phyloP scores from a whole-genome alignment of 2,113 vertebrate genomes.

The Pelodiscus sinensis region DNA sequence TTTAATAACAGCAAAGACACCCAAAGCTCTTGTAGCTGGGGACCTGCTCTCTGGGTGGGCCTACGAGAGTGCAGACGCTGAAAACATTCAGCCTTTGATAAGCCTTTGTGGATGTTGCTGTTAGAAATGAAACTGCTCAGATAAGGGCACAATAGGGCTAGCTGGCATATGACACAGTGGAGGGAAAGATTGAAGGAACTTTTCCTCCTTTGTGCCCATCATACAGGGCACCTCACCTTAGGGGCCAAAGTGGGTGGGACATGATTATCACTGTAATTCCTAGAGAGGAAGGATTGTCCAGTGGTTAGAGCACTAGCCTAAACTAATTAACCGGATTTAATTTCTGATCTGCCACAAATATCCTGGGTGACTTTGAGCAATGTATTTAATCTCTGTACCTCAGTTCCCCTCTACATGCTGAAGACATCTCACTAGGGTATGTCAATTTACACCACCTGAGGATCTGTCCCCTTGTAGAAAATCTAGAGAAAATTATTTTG shows the following conservation, averaged over 20 bases:
- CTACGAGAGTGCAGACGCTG: background rate
- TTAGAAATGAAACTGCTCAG: background rate
- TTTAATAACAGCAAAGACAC: background rate
- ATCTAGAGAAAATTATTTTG: background rate
- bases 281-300: background rate
- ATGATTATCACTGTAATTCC: background rate
- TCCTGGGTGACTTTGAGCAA: background rate
- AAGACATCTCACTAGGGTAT: background rate
- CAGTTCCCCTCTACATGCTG: background rate
- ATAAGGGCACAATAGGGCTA: background rate
- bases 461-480: accelerated
- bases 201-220: background rate
- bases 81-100: accelerated
- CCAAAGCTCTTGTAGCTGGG: background rate
- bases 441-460: background rate
- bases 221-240: background rate
- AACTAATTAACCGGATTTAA: background rate
- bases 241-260: background rate
- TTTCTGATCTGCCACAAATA: background rate
- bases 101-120: background rate
- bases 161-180: accelerated
- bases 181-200: accelerated
- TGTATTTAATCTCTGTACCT: background rate
- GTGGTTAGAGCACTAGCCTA: background rate
- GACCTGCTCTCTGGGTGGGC: accelerated